Base-by-base conservation (phyloP, 2,113 vertebrate species). In the Dissostichus mawsoni region DNA sequence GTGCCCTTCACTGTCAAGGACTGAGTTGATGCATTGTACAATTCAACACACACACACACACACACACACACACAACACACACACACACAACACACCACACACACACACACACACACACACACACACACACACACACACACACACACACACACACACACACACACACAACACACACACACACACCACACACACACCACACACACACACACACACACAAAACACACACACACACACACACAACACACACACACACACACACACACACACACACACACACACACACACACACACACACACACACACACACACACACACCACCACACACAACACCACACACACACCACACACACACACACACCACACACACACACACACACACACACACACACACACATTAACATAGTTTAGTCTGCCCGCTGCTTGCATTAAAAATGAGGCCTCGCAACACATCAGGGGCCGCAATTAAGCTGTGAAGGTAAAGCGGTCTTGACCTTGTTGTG, bases 381-480 rank as follows among this genome's bases (percentile, higher is more conserved):
- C 45, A 29, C 64, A 62, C 18, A 57, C 11, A 23, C 45, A 10
- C 10, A 86, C 79, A 90, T 91, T 89, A 93, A 65, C 63, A 1
- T 8, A 63, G 66, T 91, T 88, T 84, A 71, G 86, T 88, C 76
- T 48, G 52, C 64, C 77, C 13, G 77, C 80, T 77, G 82, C 41
- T 66, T 74, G 86, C 85, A 91, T 85, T 83, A 90, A 93, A 90
- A 92, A 90, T 50, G 79, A 90, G 71, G 64, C 71, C 76, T 68
- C 55, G 77, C 84, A 78, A 85, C 65, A 84, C 85, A 94, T 92
- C 87, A 88, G 71, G 47, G 77, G 52, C 83, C 45, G 68, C 91
- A 91, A 93, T 91, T 93, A 94, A 93, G 83, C 90, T 84, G 87
- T 83, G 89, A 89, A 94, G 90, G 90, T 89, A 93, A 93, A 91